A percentile compares a stretch with the other conserved stretches of the same genome.
phyloP scores from a whole-genome alignment of 1,140 invertebrate species.

The Brachionus plicatilis region DNA sequence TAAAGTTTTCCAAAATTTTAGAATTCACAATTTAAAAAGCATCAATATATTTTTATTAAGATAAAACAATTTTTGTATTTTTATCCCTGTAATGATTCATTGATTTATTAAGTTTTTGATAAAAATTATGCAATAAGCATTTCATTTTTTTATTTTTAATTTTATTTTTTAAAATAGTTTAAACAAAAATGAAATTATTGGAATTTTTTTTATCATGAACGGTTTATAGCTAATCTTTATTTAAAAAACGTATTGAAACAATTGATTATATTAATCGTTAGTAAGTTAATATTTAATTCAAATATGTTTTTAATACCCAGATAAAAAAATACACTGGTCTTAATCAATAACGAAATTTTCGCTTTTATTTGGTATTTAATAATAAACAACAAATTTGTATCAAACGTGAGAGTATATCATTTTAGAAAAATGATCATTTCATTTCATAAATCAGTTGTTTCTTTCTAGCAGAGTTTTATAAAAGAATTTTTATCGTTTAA shows the following conservation, averaged over 20 bases:
- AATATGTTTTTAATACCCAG: neutral
- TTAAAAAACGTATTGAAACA: neutral
- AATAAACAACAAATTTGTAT: neutral
- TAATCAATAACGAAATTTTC: neutral
- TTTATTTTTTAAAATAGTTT: no score
- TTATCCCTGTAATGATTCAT: no score
- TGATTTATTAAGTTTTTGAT: no score
- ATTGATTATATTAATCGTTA: neutral
- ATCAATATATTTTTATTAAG: no score
- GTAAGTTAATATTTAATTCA: neutral
- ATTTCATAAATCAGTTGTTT: neutral
- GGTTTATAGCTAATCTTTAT: neutral
- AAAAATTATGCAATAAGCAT: no score
- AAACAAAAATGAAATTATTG: neutral
- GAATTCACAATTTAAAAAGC: no score
- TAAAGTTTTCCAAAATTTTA: no score
- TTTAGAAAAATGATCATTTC: neutral
- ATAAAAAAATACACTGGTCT: neutral
- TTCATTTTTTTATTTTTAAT: no score
- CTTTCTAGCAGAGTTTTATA: no score
- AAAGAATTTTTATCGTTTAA: no score
- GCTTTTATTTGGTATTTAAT: neutral
- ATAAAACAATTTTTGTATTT: no score
- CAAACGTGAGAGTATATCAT: neutral
- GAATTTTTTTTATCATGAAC: neutral